A percentile compares a stretch with the other conserved stretches of the same genome.
These are phyloP conservation scores for Periparus ater DNA, from an alignment of 2,797 vertebrate species.

Conservation along the genomic window DNA sequence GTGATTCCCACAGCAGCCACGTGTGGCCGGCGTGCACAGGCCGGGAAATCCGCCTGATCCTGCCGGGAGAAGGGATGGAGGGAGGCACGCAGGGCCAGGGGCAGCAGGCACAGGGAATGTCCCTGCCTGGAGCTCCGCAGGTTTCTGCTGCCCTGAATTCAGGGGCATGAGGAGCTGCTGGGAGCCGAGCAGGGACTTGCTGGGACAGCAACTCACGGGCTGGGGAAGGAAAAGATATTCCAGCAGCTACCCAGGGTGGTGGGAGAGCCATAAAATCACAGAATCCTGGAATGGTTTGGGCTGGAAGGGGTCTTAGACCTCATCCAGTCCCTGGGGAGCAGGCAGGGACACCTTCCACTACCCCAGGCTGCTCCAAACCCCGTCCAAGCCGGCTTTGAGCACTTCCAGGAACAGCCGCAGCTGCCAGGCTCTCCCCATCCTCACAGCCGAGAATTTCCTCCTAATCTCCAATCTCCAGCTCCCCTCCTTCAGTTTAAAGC, in stretches of 20 bases:
- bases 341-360: neutral
- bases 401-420: neutral
- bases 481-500: neutral
- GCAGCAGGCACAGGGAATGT: rapidly evolving
- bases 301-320: neutral
- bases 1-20: neutral
- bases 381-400: rapidly evolving
- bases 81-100: neutral
- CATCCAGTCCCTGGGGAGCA: neutral
- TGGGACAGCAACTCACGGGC: neutral
- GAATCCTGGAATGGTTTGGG: neutral
- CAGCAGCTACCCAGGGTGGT: no score
- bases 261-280: neutral
- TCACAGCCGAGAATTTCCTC: neutral
- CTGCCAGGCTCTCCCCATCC: neutral
- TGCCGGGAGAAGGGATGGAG: neutral
- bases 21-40: rapidly evolving
- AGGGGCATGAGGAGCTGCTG: neutral
- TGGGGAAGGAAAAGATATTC: neutral
- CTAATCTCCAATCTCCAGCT: neutral
- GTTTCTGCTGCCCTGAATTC: neutral
- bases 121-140: rapidly evolving
- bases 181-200: neutral
- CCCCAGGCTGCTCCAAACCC: neutral
- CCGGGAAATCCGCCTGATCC: rapidly evolving